Conservation (phyloP, 2,888 invertebrate genomes). For the Nomada fabriciana region DNA sequence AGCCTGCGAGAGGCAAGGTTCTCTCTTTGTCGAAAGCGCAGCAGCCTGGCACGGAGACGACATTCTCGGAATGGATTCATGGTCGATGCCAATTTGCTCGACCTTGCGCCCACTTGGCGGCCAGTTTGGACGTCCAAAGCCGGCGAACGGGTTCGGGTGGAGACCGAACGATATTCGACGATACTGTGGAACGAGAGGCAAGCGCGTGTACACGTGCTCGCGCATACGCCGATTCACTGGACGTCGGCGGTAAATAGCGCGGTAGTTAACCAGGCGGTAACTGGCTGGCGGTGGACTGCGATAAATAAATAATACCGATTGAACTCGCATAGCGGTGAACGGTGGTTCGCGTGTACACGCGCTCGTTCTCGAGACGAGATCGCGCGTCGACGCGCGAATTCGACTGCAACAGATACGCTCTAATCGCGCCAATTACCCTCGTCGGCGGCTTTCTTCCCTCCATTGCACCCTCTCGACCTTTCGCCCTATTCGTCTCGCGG, state of each 20-base stretch:
- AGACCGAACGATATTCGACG: background rate
- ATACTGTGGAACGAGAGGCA: background rate
- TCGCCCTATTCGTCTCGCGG: conserved; percentile 26
- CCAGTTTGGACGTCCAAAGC: conserved; percentile 56
- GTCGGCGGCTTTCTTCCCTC: conserved; percentile 3
- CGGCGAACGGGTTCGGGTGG: background rate
- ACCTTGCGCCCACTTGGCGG: conserved; percentile 71
- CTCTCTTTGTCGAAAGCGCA: conserved; percentile 54
- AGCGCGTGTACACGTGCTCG: conserved; percentile 14
- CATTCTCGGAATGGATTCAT: conserved; percentile 64
- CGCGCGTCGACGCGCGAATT: conserved; percentile 28
- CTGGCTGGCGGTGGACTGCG: conserved; percentile 66
- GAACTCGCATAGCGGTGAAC: conserved; percentile 47
- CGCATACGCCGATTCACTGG: conserved; percentile 69
- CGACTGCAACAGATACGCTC: conserved; percentile 35
- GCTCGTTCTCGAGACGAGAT: conserved; percentile 44
- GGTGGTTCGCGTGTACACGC: conserved; percentile 10
- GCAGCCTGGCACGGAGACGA: conserved; percentile 53
- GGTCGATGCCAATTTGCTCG: conserved; percentile 71
- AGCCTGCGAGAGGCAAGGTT: conserved; percentile 33
- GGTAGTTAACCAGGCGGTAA: conserved; percentile 62
- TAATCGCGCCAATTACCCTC: conserved; percentile 36
- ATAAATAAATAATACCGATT: conserved; percentile 79
- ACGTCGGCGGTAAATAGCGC: conserved; percentile 77
- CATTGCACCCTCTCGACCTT: background rate